A percentile compares a stretch with the other conserved stretches of the same genome.
Evolutionary conservation across 2,888 invertebrate genomes (phyloP).

Genomic region (Ligdia adustata): DNA sequence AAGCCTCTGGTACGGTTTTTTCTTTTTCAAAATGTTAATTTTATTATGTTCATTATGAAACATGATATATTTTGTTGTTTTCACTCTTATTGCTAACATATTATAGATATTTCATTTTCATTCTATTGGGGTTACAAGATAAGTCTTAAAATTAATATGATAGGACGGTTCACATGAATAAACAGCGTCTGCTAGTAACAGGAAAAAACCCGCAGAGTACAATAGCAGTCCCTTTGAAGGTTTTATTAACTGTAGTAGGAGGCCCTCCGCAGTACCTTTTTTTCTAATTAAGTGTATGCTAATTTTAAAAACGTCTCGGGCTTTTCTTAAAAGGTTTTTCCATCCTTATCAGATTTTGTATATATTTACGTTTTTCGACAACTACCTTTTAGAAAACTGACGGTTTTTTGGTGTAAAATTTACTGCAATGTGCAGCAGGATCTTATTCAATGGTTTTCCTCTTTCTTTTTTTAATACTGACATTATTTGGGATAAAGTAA

Average conservation of each 20-base stretch:
- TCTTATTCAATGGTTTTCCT: background rate
- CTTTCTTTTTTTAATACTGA: too few relatives aligned
- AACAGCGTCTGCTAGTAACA: background rate
- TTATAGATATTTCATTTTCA: too few relatives aligned
- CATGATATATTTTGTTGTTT: too few relatives aligned
- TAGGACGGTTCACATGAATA: background rate
- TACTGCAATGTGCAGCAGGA: background rate
- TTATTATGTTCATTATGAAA: too few relatives aligned
- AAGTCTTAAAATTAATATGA: too few relatives aligned
- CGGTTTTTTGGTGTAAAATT: background rate
- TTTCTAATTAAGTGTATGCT: constrained; percentile 30
- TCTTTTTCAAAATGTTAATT: too few relatives aligned
- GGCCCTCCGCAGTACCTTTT: constrained; percentile 27
- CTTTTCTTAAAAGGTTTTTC: constrained; percentile 22
- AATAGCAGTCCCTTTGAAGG: constrained; percentile 4
- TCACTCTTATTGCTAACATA: too few relatives aligned
- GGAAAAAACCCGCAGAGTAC: constrained; percentile 6
- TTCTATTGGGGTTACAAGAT: too few relatives aligned
- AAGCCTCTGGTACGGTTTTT: too few relatives aligned
- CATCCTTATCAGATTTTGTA: constrained; percentile 22
- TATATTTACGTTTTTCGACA: constrained; percentile 17
- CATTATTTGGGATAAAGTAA: too few relatives aligned
- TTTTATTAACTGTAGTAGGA: constrained; percentile 20
- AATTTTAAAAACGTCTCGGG: constrained; percentile 22
- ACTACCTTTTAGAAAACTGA: constrained; percentile 13